A percentile compares a stretch with the other conserved stretches of the same genome.
phyloP scores from a whole-genome alignment of 2,888 invertebrate species.

The Drosophila borealis region DNA sequence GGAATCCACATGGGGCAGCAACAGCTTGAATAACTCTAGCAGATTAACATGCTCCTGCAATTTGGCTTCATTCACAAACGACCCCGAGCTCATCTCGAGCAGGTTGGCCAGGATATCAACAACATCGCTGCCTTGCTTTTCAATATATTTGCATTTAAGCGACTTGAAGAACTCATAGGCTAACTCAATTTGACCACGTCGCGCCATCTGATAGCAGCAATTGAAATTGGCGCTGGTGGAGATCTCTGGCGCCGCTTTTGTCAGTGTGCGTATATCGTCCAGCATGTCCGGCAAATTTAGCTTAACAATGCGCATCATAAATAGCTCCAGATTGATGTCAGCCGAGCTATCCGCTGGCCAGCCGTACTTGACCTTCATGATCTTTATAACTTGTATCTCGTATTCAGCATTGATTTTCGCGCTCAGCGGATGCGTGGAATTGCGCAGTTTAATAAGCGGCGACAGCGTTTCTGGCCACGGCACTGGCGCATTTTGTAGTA shows the following conservation, averaged over 20 bases:
- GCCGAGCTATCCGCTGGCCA: conserved; percentile 82
- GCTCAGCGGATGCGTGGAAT: conserved; percentile 83
- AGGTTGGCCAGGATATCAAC: conserved; percentile 69
- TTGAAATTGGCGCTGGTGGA: conserved; percentile 81
- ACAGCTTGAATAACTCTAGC: conserved; percentile 81
- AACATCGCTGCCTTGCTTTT: conserved; percentile 71
- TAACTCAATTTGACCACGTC: conserved; percentile 80
- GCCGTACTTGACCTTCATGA: conserved; percentile 84
- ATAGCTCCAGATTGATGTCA: conserved; percentile 81
- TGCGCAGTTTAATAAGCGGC: conserved; percentile 81
- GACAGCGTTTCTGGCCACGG: conserved; percentile 83
- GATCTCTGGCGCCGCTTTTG: conserved; percentile 82
- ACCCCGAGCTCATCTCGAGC: conserved; percentile 60
- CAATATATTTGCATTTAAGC: conserved; percentile 64
- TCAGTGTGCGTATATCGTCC: conserved; percentile 80
- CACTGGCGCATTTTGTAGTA: conserved; percentile 83
- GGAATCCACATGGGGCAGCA: conserved; percentile 56
- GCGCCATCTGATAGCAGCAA: conserved; percentile 83
- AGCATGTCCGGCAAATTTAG: conserved; percentile 83
- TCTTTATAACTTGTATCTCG: conserved; percentile 84
- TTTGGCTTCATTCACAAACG: conserved; percentile 46
- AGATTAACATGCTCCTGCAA: conserved; percentile 67
- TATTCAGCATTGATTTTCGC: conserved; percentile 82
- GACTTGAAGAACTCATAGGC: conserved; percentile 80
- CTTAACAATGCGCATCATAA: conserved; percentile 83